A percentile compares a stretch with the other conserved stretches of the same genome.
Conservation (phyloP, 2,113 vertebrate species). For the Ginglymostoma cirratum region DNA sequence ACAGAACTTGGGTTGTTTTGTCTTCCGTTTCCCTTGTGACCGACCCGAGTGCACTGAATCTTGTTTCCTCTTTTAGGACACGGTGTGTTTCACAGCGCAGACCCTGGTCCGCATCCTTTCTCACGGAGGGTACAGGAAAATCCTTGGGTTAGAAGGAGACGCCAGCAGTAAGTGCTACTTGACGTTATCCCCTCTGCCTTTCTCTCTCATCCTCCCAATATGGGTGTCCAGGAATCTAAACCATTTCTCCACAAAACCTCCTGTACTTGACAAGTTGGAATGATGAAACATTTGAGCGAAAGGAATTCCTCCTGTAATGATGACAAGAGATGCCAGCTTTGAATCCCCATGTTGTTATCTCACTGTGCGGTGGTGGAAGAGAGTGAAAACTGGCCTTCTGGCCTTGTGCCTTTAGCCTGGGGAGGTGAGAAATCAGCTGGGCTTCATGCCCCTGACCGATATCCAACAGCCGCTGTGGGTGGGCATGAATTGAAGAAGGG, state of each 20-base stretch:
- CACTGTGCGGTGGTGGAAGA: too few relatives aligned
- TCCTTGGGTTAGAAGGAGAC: constrained; percentile 88
- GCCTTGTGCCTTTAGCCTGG: too few relatives aligned
- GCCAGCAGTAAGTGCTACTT: constrained; percentile 75
- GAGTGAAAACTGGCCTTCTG: not conserved
- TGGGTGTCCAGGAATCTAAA: too few relatives aligned
- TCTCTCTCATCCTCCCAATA: not conserved
- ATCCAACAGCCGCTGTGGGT: not conserved
- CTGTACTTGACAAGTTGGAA: not conserved
- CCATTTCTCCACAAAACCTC: not conserved
- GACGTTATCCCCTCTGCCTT: too few relatives aligned
- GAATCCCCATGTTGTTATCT: not conserved
- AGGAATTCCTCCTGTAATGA: not conserved
- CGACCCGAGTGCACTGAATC: not conserved
- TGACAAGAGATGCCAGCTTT: not conserved
- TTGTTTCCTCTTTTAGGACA: constrained; percentile 64
- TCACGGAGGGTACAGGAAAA: constrained; percentile 89
- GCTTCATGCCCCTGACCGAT: not conserved
- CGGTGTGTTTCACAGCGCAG: constrained; percentile 94
- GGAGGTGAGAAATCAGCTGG: not conserved
- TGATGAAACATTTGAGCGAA: not conserved
- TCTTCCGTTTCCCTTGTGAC: too few relatives aligned
- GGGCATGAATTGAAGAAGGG: not conserved
- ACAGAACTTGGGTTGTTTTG: not conserved
- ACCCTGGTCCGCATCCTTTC: constrained; percentile 88